Percentiles rank a stretch among this genome's conserved stretches.
Evolutionary conservation across 2,888 invertebrate species (phyloP).

Genomic region (Ectemnius lituratus): DNA sequence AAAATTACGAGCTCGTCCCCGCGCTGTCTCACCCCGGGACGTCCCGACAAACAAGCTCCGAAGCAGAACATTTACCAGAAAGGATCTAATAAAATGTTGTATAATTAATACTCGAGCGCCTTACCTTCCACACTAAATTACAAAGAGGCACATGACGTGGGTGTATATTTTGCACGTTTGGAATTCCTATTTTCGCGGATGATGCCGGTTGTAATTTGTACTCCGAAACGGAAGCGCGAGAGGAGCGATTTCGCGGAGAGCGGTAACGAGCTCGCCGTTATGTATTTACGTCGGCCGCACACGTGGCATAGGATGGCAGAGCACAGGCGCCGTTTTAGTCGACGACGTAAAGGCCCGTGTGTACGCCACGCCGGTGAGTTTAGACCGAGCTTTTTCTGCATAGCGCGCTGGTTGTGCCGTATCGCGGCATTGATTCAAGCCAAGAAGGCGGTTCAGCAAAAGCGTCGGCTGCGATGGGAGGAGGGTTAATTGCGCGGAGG

Average conservation of each 20-base stretch:
- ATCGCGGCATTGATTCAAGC: too few relatives aligned
- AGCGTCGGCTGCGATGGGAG: too few relatives aligned
- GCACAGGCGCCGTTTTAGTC: conserved; percentile 44
- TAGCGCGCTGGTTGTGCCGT: too few relatives aligned
- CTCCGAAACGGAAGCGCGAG: conserved; percentile 41
- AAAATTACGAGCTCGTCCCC: conserved; percentile 14
- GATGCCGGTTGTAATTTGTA: not conserved
- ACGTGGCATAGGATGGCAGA: conserved; percentile 19
- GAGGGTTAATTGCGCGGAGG: too few relatives aligned
- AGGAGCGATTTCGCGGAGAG: conserved; percentile 25
- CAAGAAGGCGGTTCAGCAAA: too few relatives aligned
- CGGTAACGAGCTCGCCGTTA: conserved; percentile 34
- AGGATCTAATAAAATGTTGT: too few relatives aligned
- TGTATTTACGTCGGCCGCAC: conserved; percentile 54
- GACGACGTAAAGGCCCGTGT: conserved; percentile 3
- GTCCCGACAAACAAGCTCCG: too few relatives aligned
- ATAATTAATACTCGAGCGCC: too few relatives aligned
- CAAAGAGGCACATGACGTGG: too few relatives aligned
- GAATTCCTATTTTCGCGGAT: conserved; percentile 8
- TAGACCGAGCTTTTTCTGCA: not conserved
- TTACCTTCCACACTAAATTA: too few relatives aligned
- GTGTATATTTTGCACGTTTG: not conserved
- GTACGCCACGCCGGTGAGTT: too few relatives aligned
- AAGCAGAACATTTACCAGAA: too few relatives aligned
- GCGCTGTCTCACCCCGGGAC: conserved; percentile 14